Base-by-base conservation (phyloP, 2,797 vertebrate genomes). In the Pseudomugil gertrudae region DNA sequence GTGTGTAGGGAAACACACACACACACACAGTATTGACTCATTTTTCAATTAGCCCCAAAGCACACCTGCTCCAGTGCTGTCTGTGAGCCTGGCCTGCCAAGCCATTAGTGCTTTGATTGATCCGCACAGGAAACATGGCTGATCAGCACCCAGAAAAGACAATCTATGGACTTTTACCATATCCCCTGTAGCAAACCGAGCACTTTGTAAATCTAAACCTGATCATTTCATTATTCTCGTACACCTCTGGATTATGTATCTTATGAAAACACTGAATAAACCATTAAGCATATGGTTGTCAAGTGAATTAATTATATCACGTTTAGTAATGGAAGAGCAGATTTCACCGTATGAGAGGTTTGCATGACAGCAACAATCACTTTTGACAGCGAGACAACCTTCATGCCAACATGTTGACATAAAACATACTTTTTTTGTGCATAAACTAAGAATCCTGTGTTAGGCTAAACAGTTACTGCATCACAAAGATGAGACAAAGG, bases 91-190 rank as follows among this genome's bases (percentile, higher is more conserved):
- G 19, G 84, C 75, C 87, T 87, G 89, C 88, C 84, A 81, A 78
- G 77, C 88, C 90, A 92, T 92, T 90, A 92, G 89, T 78, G 87
- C 87, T 90, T 62, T 94, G 94, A 92, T 88, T 89, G 92, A 94
- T 94, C 90, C 87, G 75, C 81, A 88, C 91, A 85, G 84, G 89
- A 94, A 93, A 90, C 79, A 83, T 81, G 67, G 79, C 79, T 78
- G 71, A 85, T 89, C 84, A 89, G 83, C 67, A 66, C 74, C 79
- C 78, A 69, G 72, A 72, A 65, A 48, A 63, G 64, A 66, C 55
- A 64, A 79, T 78, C 70, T 71, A 80, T 81, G 74, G 72, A 50
- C 73, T 69, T 47, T 72, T 11, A 26, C 52, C 63, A 63, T 56
- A 68, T 61, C 48, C 43, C 62, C 58, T 52, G 76, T 15, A 26